Base-by-base conservation (phyloP, 2,888 invertebrate genomes). In the Caenorhabditis sinica region DNA sequence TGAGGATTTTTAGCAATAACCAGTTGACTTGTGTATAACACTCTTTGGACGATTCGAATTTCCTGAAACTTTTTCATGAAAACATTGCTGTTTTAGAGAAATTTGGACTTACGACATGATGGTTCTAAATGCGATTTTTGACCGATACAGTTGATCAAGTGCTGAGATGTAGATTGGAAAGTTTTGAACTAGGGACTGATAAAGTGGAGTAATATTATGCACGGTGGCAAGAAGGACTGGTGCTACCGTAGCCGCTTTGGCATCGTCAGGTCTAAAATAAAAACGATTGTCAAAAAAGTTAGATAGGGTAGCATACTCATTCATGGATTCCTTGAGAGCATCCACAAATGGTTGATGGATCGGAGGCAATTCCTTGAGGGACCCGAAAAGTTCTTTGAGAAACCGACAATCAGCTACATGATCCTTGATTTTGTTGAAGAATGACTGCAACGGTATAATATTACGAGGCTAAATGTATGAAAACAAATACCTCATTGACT, bases 11-110 rank as follows among this genome's bases (percentile, higher is more conserved):
- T 81, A 96, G 94, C 40, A 97, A 94, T 92, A 97, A 95, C 83
- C 96, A 95, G 65, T 96, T 95, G 73, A 97, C 94, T 2, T 96
- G 97, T 88, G 97, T 94, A 92, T 96, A 96, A 93, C 96, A 96
- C 68, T 96, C 95, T 93, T 96, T 96, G 93, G 96, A 95, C 75
- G 95, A 94, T 93, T 96, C 96, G 93, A 96, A 96, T 88, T 95
- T 95, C 73, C 95, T 94, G 93, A 95, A 96, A 87, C 0, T 1
- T 23, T 6, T 11, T 28, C 9, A 0, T 20, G 13, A 4, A 56
- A 56, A 15, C 6, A n/a, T n/a, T n/a, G n/a, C n/a, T n/a, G n/a
- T n/a, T n/a, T n/a, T n/a, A n/a, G 11, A 13, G 28, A 56, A 28
- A 25, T 9, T 56, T 17, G 36, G 60, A 82, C 81, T 77, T 49